phyloP scores from a whole-genome alignment of 2,888 invertebrate species.

The Cantharis flavilabris region DNA sequence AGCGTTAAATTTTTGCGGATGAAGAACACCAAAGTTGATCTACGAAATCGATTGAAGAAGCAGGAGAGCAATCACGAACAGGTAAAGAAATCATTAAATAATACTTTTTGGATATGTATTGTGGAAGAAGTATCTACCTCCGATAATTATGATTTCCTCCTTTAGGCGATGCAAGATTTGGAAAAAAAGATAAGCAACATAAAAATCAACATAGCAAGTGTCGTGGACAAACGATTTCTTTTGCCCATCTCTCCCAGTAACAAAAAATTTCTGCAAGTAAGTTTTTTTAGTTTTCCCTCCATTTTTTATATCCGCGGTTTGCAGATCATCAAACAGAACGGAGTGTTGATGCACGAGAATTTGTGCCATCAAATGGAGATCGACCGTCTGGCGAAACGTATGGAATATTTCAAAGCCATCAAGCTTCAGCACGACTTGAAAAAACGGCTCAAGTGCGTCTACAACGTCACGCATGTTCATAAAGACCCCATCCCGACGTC shows the following conservation, averaged over 20 bases:
- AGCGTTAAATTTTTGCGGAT: conserved; percentile 55
- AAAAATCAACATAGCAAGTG: conserved; percentile 44
- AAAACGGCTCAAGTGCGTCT: conserved; percentile 38
- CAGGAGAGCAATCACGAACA: conserved; percentile 47
- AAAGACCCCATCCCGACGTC: conserved; percentile 9
- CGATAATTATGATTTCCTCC: no score
- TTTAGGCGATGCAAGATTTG: conserved; percentile 46
- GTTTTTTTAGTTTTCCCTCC: background rate
- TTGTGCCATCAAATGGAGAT: conserved; percentile 50
- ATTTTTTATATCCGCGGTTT: conserved; percentile 20
- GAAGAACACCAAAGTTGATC: conserved; percentile 52
- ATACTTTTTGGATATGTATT: no score
- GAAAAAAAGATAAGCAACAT: conserved; percentile 46
- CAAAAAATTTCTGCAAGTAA: conserved; percentile 54
- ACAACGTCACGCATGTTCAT: conserved; percentile 13
- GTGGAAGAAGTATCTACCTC: no score
- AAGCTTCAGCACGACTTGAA: conserved; percentile 46
- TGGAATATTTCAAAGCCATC: conserved; percentile 42
- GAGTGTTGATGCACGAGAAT: conserved; percentile 53
- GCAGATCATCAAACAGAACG: conserved; percentile 53
- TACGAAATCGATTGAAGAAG: conserved; percentile 47
- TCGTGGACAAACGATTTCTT: conserved; percentile 46
- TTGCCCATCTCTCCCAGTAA: conserved; percentile 50
- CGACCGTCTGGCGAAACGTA: conserved; percentile 45
- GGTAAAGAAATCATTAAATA: conserved; percentile 26